These are phyloP conservation scores for Anagrus nilaparvatae DNA, from an alignment of 1,140 invertebrate genomes.

Conservation along the genomic window DNA sequence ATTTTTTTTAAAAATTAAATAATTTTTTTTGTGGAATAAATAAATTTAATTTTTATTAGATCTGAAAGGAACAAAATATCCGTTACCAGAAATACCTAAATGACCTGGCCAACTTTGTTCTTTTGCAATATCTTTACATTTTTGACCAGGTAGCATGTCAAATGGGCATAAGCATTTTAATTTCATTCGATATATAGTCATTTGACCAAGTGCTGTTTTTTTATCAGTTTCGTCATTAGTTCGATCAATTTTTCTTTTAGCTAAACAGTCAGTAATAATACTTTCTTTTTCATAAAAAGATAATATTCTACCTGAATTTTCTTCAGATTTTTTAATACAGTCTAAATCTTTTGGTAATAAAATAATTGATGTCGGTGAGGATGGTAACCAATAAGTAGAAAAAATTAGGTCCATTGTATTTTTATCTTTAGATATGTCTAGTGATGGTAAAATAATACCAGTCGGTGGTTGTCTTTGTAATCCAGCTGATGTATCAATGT, in stretches of 20 bases:
- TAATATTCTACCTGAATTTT: constrained; percentile 20
- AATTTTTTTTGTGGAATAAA: constrained; percentile 1
- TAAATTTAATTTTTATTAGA: constrained; percentile 9
- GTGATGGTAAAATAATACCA: constrained; percentile 32
- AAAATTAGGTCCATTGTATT: constrained; percentile 44
- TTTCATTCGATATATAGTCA: constrained; percentile 46
- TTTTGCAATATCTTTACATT: constrained; percentile 40
- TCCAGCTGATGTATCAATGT: constrained; percentile 17
- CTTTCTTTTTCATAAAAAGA: constrained; percentile 21
- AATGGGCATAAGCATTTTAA: constrained; percentile 43
- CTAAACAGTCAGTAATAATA: constrained; percentile 36
- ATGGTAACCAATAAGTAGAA: constrained; percentile 45
- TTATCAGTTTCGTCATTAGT: constrained; percentile 36
- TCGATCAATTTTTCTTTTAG: constrained; percentile 34
- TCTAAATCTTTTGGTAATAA: constrained; percentile 40
- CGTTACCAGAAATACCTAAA: constrained; percentile 41
- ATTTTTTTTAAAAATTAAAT: too few relatives aligned
- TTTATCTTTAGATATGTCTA: constrained; percentile 25
- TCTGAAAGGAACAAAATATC: constrained; percentile 34
- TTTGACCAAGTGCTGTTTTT: constrained; percentile 41
- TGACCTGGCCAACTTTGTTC: constrained; percentile 44
- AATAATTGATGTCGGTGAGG: constrained; percentile 34
- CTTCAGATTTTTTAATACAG: constrained; percentile 37
- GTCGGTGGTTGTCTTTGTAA: constrained; percentile 37
- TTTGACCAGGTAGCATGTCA: constrained; percentile 36